Evolutionary conservation across 2,888 invertebrate genomes (phyloP), one percentile per base, ranked within the genome.

Genomic region (Endotricha flammealis): DNA sequence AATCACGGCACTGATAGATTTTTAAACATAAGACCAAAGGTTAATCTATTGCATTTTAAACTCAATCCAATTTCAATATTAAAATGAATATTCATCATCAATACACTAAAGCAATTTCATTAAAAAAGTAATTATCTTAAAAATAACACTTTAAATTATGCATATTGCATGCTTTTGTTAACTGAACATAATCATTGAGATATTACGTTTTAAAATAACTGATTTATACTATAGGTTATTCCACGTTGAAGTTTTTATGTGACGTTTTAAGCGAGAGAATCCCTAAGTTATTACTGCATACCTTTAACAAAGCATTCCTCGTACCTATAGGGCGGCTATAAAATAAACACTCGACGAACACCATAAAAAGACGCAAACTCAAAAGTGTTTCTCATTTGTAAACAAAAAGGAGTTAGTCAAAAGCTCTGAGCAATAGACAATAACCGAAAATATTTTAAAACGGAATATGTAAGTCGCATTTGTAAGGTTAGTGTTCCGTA

Each of bases 381-480:
- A 22, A 31, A 36, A 49, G 35, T 28, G 42, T 42, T 50, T 45
- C 42, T 38, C 33, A 27, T 27, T 22, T 23, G 28, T 35, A 38
- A 46, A 42, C 35, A 42, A 44, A 42, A 39, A 37, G 22, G 49
- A 41, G 46, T 45, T 46, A 53, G 40, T 53, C 59, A 64, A 66
- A 69, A 55, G 57, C 44, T 55, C 43, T 30, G 43, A 48, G 57
- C 48, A 47, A 51, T 53, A 59, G 56, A 60, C 57, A 64, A 64
- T 62, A 62, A 57, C 50, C 49, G 44, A 54, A 67, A 72, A 68
- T 66, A 58, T n/a, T n/a, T n/a, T n/a, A n/a, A n/a, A n/a, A n/a
- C n/a, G n/a, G n/a, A n/a, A n/a, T n/a, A n/a, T n/a, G n/a, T n/a
- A n/a, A n/a, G n/a, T n/a, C n/a, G n/a, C n/a, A n/a, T n/a, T n/a